Evolutionary conservation across 2,113 vertebrate genomes (phyloP), one percentile per base, ranked within the genome.

Genomic region (Perognathus longimembris): DNA sequence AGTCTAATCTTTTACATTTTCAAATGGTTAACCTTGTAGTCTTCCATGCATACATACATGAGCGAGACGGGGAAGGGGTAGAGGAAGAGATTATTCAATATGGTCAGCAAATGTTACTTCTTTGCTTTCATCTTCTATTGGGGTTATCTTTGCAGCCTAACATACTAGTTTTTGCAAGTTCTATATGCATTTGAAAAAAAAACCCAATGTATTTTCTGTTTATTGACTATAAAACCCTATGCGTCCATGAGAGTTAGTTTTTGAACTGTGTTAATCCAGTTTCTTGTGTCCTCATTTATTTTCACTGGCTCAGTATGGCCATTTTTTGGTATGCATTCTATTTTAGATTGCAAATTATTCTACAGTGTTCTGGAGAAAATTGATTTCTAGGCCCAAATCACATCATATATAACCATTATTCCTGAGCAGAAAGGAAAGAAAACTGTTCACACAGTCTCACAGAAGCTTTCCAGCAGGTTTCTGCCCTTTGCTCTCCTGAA

Each of bases 291-390:
- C n/a, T 75, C 79, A 75, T 63, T 89, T 93, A 69, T 75, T 94
- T 96, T 78, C 34, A 63, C 50, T 78, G 30, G 7, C 17, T 94
- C 69, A 24, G 40, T 64, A 40, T 93, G n/a, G 34, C 32, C 38
- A 45, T 38, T 82, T 92, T 86, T 84, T 50, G 67, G 32, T 50
- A 12, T 70, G 5, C 5, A 63, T 89, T 73, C n/a, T 85, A 79
- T 66, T 90, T 92, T 70, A 67, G 80, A 73, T 81, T 88, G 50
- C 26, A 9, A 89, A 80, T 93, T 93, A 93, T 87, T 87, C 42
- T 84, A 64, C 1, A 79, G 50, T 85, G 74, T 92, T 85, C 38
- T 61, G 10, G 32, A 67, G 17, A 78, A 80, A 36, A 93, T 87
- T n/a, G 2, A 63, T 26, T 77, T 78, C 36, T 12, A 57, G 34